Evolutionary conservation across 1,140 invertebrate genomes (phyloP).

Genomic region (Caenorhabditis tropicalis): DNA sequence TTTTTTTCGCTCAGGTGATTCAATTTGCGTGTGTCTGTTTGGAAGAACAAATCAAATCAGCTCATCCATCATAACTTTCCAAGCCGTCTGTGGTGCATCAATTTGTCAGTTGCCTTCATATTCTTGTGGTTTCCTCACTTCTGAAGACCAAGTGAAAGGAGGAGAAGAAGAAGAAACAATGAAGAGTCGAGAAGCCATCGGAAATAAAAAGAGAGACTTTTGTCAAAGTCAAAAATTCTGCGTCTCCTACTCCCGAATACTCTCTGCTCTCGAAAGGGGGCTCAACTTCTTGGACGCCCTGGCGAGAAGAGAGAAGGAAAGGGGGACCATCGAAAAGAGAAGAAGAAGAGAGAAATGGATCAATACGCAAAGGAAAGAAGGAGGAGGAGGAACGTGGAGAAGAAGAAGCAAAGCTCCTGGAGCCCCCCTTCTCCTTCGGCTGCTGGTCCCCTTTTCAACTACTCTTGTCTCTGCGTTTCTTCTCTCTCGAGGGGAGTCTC

Average conservation of each 20-base stretch:
- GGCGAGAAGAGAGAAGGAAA: background rate
- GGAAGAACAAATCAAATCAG: background rate
- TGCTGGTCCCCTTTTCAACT: background rate
- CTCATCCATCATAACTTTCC: slow-evolving; percentile 2
- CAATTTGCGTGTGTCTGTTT: no score
- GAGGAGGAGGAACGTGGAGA: background rate
- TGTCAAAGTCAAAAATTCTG: slow-evolving; percentile 42
- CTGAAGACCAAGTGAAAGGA: background rate
- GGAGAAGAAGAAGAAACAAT: background rate
- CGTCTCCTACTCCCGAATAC: no score
- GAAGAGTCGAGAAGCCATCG: background rate
- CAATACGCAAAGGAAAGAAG: background rate
- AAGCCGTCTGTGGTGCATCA: background rate
- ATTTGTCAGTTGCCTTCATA: background rate
- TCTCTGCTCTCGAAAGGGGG: background rate
- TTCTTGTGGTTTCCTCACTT: background rate
- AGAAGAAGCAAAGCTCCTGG: background rate
- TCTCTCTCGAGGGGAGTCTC: no score
- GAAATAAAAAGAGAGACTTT: no score
- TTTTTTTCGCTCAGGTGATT: no score
- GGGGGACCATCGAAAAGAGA: background rate
- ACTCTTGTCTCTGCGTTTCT: no score
- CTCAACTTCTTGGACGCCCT: background rate
- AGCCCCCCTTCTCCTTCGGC: background rate
- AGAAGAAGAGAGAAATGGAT: background rate